Base-by-base conservation (phyloP, 2,113 vertebrate species). In the Neodontobutis hainanensis region DNA sequence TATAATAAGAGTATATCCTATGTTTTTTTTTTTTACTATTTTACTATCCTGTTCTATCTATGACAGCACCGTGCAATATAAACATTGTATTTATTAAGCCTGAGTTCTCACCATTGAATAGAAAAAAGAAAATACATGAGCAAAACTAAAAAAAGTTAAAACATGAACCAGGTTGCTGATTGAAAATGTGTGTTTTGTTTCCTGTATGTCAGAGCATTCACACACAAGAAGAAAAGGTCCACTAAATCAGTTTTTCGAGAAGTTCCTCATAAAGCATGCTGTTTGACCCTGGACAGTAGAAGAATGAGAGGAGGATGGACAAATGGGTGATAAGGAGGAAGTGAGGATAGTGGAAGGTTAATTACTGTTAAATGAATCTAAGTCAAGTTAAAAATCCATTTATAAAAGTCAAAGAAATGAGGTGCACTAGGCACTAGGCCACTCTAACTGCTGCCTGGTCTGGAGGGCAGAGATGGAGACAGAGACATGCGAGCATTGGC, bases 191-290 rank as follows among this genome's bases (percentile, higher is more conserved):
- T n/a, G n/a, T n/a, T n/a, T n/a, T n/a, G n/a, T n/a, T n/a, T n/a
- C n/a, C n/a, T n/a, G n/a, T n/a, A n/a, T n/a, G n/a, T 27, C 49
- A 51, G 10, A 51, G 9, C 48, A 7, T 6, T 9, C 14, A n/a
- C 32, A 32, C 65, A 63, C 35, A 38, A 12, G 12, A 57, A 59
- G 52, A 59, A 53, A 50, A 51, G 9, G 36, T 48, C 52, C 45
- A 40, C 5, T 44, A 0, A 43, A 47, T 57, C 5, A 53, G 14
- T 57, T 19, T 6, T 11, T 53, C 58, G 19, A 56, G 57, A 44
- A 58, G 36, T 11, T 11, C 0, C 9, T 49, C 5, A 1, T 15
- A 27, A 47, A 44, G 48, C 15, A 3, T 9, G 42, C 45, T 15
- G 47, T 35, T 3, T 10, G 0, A 36, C 36, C n/a, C 51, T 65